These are phyloP conservation scores for Drosophila serrata DNA, from an alignment of 1,140 invertebrate species.

Conservation along the genomic window DNA sequence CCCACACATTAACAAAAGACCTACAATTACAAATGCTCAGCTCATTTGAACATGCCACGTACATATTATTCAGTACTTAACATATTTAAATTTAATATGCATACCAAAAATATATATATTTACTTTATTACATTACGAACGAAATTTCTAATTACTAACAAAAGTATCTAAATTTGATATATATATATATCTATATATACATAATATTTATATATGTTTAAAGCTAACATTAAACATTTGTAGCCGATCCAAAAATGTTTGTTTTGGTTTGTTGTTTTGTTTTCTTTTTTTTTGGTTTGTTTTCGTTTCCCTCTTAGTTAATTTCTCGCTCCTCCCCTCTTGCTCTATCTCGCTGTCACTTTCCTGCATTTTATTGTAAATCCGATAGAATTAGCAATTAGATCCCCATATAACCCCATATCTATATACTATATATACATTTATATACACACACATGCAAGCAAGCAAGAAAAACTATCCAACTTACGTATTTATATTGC, in stretches of 20 bases:
- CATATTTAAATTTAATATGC: slow-evolving; percentile 49
- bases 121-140: slow-evolving; percentile 32
- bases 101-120: slow-evolving; percentile 32
- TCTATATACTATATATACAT: slow-evolving; percentile 18
- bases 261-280: slow-evolving; percentile 39
- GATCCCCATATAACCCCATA: slow-evolving; percentile 24
- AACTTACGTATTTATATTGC: too few species aligned
- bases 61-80: slow-evolving; percentile 29
- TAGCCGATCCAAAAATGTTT: slow-evolving; percentile 28
- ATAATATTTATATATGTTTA: slow-evolving; percentile 32
- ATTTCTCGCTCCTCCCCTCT: slow-evolving; percentile 15
- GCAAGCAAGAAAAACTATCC: slow-evolving; percentile 52
- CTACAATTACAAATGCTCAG: slow-evolving; percentile 33
- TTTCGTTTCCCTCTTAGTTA: slow-evolving; percentile 21
- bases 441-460: slow-evolving; percentile 49
- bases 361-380: slow-evolving; percentile 62
- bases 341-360: slow-evolving; percentile 15
- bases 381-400: slow-evolving; percentile 30
- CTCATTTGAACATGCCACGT: slow-evolving; percentile 48
- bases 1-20: slow-evolving; percentile 26
- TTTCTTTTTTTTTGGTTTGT: slow-evolving; percentile 32
- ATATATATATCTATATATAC: slow-evolving; percentile 29
- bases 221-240: slow-evolving; percentile 39
- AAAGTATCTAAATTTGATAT: slow-evolving; percentile 26
- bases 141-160: slow-evolving; percentile 38